Evolutionary conservation across 2,888 invertebrate species (phyloP).

Genomic region (Zhuqinia jingwanae): DNA sequence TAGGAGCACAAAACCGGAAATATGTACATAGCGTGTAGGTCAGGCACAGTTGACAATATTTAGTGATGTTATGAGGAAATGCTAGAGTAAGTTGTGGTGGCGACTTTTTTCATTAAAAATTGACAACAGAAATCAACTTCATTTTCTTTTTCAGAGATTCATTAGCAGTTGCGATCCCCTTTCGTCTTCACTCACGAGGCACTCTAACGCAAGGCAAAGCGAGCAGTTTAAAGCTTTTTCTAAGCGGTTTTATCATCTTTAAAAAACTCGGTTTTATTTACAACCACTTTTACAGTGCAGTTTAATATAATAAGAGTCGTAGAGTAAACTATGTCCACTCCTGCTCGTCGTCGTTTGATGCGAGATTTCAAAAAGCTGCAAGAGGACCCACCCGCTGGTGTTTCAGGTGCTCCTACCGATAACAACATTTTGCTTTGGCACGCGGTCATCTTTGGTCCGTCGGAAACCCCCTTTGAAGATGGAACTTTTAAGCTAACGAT

Average conservation of each 20-base stretch:
- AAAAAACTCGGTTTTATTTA: slow-evolving; percentile 1
- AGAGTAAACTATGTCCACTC: slow-evolving; percentile 64
- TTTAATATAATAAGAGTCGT: no score
- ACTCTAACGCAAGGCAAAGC: slow-evolving; percentile 31
- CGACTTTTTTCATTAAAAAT: slow-evolving; percentile 44
- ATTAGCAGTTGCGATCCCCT: slow-evolving; percentile 51
- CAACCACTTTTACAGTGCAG: no score
- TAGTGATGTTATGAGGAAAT: not conserved
- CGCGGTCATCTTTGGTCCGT: slow-evolving; percentile 85
- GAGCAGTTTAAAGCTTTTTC: slow-evolving; percentile 17
- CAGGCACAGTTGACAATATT: no score
- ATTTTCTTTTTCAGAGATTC: slow-evolving; percentile 64
- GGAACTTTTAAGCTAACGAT: slow-evolving; percentile 85
- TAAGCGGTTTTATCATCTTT: slow-evolving; percentile 1
- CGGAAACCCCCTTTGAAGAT: slow-evolving; percentile 84
- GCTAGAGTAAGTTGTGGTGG: slow-evolving; percentile 62
- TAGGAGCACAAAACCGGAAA: no score
- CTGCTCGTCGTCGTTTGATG: slow-evolving; percentile 70
- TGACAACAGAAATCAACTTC: slow-evolving; percentile 42
- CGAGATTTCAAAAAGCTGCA: slow-evolving; percentile 71
- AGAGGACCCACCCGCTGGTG: slow-evolving; percentile 84
- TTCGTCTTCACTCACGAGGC: no score
- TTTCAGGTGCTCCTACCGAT: slow-evolving; percentile 85
- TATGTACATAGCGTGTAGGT: no score
- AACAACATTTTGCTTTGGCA: slow-evolving; percentile 85